These are phyloP conservation scores for Ceratina calcarata DNA, from an alignment of 1,140 invertebrate species.

Conservation along the genomic window DNA sequence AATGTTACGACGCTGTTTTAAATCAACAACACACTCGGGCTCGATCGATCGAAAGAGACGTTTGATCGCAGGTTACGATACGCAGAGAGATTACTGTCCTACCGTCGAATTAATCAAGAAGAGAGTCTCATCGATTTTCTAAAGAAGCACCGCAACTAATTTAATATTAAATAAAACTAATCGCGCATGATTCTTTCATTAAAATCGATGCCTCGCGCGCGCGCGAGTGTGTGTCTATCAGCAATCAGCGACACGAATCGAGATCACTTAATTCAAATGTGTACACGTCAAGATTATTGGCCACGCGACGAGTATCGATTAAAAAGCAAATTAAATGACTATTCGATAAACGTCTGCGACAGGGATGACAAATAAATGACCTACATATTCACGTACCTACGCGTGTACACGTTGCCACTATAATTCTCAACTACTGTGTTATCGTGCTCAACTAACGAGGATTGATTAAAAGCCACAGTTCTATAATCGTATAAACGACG, in stretches of 20 bases:
- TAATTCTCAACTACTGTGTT: too few species aligned
- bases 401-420: too few species aligned
- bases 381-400: too few species aligned
- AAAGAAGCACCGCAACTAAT: not conserved
- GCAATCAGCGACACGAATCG: not conserved
- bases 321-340: not conserved
- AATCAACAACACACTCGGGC: too few species aligned
- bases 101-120: constrained; percentile 16
- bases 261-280: too few species aligned
- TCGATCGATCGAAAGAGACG: not conserved
- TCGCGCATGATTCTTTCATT: too few species aligned
- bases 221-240: too few species aligned
- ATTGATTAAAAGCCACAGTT: not conserved
- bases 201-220: too few species aligned
- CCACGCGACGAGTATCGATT: too few species aligned
- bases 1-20: too few species aligned
- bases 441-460: not conserved
- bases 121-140: not conserved
- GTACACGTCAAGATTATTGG: not conserved
- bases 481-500: not conserved
- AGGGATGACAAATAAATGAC: not conserved
- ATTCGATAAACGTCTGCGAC: not conserved
- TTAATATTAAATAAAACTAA: not conserved
- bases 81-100: not conserved
- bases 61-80: not conserved